phyloP scores from a whole-genome alignment of 1,140 invertebrate species.

The Danaus plexippus region DNA sequence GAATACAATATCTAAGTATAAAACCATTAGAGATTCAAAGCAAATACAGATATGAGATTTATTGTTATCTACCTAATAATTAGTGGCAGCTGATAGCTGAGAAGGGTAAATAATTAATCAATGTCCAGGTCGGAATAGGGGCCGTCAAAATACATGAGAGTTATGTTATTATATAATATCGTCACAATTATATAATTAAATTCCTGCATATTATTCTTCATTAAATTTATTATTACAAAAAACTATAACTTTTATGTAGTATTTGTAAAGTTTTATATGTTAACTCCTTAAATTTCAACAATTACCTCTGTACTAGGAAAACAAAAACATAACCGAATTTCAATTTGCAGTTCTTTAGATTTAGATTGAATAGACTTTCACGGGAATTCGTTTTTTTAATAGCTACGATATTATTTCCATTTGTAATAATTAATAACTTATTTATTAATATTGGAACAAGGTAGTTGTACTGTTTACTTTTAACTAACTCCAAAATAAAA shows the following conservation, averaged over 20 bases:
- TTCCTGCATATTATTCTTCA: slow-evolving; percentile 7
- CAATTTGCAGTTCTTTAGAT: no score
- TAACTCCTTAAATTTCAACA: slow-evolving; percentile 33
- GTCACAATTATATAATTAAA: slow-evolving; percentile 25
- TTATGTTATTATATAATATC: neutral
- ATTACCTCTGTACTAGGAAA: no score
- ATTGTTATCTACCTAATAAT: slow-evolving; percentile 20
- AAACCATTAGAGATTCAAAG: slow-evolving; percentile 3
- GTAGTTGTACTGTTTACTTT: no score
- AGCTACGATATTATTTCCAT: no score
- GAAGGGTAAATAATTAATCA: slow-evolving; percentile 19
- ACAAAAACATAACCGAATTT: no score
- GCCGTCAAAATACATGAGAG: neutral
- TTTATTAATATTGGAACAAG: no score
- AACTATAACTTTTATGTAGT: slow-evolving; percentile 24
- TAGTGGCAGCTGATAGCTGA: slow-evolving; percentile 13
- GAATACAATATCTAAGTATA: no score
- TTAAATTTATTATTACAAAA: no score
- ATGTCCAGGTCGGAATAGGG: slow-evolving; percentile 11
- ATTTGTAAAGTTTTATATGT: slow-evolving; percentile 35
- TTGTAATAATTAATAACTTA: no score
- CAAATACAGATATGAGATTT: slow-evolving; percentile 14
- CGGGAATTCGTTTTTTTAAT: no score
- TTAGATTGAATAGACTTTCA: no score
- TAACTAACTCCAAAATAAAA: no score